Conservation (phyloP, 2,888 invertebrate species). For the Eubasilissa splendida region DNA sequence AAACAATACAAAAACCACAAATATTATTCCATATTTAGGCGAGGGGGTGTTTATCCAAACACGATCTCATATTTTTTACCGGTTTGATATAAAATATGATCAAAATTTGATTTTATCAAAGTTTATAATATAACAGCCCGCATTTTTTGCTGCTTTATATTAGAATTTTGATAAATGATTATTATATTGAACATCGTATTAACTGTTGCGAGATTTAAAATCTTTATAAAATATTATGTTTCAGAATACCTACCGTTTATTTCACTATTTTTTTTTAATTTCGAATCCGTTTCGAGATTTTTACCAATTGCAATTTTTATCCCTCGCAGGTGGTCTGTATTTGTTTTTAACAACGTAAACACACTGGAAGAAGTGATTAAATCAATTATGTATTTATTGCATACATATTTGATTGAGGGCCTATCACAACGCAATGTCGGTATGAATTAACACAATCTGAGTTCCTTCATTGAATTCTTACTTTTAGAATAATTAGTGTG, state of each 20-base stretch:
- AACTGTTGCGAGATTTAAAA: not conserved
- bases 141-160: constrained; percentile 29
- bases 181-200: constrained; percentile 30
- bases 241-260: no score
- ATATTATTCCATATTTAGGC: constrained; percentile 38
- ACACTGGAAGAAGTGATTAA: no score
- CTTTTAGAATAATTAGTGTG: no score
- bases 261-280: no score
- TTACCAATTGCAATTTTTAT: not conserved
- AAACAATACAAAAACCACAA: constrained; percentile 29
- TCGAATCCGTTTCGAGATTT: no score
- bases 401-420: not conserved
- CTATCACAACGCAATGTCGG: not conserved
- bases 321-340: not conserved
- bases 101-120: constrained; percentile 25
- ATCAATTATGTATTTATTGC: constrained; percentile 3
- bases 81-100: constrained; percentile 13
- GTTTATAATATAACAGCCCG: constrained; percentile 25
- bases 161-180: constrained; percentile 41
- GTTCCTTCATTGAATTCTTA: no score
- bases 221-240: not conserved
- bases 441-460: not conserved
- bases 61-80: constrained; percentile 50
- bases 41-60: constrained; percentile 51
- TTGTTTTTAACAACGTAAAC: not conserved